Percentiles rank a stretch among this genome's conserved stretches.
Conservation (phyloP, 2,113 vertebrate species). For the Myanophis thanlyinensis region DNA sequence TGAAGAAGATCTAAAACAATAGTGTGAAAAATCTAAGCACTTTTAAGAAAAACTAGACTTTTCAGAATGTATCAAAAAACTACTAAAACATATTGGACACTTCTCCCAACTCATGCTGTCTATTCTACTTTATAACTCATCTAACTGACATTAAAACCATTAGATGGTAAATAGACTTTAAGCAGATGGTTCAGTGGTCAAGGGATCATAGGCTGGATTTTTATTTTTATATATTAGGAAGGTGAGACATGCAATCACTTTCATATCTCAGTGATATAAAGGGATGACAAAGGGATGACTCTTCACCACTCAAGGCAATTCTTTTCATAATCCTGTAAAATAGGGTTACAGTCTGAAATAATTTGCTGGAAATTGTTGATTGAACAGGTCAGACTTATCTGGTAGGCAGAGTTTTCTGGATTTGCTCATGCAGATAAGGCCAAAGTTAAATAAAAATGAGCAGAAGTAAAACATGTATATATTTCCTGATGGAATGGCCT, state of each 20-base stretch:
- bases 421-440: background rate
- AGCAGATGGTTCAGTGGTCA: background rate
- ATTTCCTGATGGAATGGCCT: background rate
- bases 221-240: background rate
- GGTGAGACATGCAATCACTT: background rate
- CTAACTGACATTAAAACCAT: background rate
- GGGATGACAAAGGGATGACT: background rate
- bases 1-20: background rate
- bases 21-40: background rate
- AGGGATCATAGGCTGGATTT: background rate
- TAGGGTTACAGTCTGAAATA: background rate
- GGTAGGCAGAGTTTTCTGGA: background rate
- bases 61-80: background rate
- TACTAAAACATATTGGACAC: background rate
- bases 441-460: background rate
- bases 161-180: background rate
- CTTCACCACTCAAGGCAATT: background rate
- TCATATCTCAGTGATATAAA: background rate
- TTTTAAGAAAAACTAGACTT: background rate
- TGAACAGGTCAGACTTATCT: background rate
- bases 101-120: background rate
- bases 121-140: background rate
- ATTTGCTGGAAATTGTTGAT: background rate
- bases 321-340: background rate
- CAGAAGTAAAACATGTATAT: background rate